Percentiles rank a stretch among this genome's conserved stretches.
phyloP scores from a whole-genome alignment of 2,113 vertebrate genomes.

The Forbesichthys agassizii region DNA sequence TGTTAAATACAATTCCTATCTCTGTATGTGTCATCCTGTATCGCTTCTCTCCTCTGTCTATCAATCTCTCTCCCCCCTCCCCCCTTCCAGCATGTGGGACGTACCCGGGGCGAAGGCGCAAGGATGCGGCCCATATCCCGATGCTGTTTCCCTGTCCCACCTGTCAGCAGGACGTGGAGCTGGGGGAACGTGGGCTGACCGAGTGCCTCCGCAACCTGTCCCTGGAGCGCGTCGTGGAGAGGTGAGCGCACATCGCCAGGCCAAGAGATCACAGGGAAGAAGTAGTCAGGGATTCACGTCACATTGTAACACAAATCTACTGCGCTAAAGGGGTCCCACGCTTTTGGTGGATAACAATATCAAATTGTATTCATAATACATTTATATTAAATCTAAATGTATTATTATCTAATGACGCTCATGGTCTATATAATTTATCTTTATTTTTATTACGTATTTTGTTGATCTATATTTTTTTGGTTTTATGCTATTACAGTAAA shows the following conservation, averaged over 20 bases:
- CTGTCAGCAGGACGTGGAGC: constrained; percentile 89
- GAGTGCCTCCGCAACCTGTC: constrained; percentile 95
- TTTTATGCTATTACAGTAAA: no score
- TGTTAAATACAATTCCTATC: constrained; percentile 1
- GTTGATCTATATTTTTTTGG: no score
- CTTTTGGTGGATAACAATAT: no score
- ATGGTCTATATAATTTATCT: no score
- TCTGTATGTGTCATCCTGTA: constrained; percentile 4
- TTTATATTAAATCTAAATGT: no score
- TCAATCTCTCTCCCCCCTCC: constrained; percentile 18
- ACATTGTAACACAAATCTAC: no score
- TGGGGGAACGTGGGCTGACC: constrained; percentile 87
- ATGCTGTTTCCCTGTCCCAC: constrained; percentile 90
- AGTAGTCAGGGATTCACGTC: neutral
- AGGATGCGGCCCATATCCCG: constrained; percentile 75
- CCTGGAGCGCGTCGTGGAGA: constrained; percentile 92
- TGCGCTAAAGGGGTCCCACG: no score
- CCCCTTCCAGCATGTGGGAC: constrained; percentile 84
- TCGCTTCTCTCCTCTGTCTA: neutral
- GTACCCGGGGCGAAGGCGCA: constrained; percentile 88
- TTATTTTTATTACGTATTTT: no score
- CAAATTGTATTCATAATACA: no score
- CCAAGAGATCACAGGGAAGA: neutral
- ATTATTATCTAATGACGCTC: no score
- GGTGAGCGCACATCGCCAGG: constrained; percentile 59